These are phyloP conservation scores for Zeuzera pyrina DNA, from an alignment of 2,888 invertebrate genomes.

Conservation along the genomic window DNA sequence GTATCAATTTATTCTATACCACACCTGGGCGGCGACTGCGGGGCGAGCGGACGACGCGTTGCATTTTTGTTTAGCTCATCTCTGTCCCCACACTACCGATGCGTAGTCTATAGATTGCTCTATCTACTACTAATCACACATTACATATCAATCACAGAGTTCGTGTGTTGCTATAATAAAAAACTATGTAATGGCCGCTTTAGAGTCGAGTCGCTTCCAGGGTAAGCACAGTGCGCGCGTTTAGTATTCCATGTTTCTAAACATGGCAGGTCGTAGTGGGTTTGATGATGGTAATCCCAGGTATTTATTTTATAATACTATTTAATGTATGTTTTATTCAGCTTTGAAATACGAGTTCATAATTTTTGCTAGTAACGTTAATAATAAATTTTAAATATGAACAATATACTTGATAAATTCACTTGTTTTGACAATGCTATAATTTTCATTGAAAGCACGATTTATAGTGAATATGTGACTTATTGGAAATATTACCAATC, in stretches of 20 bases:
- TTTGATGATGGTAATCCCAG: constrained; percentile 86
- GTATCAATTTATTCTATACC: too few relatives aligned
- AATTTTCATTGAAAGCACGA: constrained; percentile 55
- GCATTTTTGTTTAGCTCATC: too few relatives aligned
- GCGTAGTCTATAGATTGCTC: too few relatives aligned
- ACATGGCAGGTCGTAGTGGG: constrained; percentile 92
- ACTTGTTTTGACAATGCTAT: constrained; percentile 50
- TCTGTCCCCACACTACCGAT: too few relatives aligned
- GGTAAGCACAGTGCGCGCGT: constrained; percentile 52
- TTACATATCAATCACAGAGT: too few relatives aligned
- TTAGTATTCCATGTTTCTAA: constrained; percentile 75
- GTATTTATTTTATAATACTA: constrained; percentile 63
- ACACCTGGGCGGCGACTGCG: too few relatives aligned
- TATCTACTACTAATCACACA: too few relatives aligned
- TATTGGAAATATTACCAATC: constrained; percentile 20
- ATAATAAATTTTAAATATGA: constrained; percentile 12
- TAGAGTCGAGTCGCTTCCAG: too few relatives aligned
- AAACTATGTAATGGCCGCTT: constrained; percentile 6
- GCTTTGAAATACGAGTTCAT: constrained; percentile 15
- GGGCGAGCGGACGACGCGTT: too few relatives aligned
- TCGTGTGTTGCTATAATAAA: constrained; percentile 1
- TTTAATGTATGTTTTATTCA: constrained; percentile 18
- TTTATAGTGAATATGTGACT: constrained; percentile 31
- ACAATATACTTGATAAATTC: constrained; percentile 15
- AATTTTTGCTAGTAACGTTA: constrained; percentile 19